Evolutionary conservation across 2,113 vertebrate species (phyloP).

Genomic region (Plecotus auritus): DNA sequence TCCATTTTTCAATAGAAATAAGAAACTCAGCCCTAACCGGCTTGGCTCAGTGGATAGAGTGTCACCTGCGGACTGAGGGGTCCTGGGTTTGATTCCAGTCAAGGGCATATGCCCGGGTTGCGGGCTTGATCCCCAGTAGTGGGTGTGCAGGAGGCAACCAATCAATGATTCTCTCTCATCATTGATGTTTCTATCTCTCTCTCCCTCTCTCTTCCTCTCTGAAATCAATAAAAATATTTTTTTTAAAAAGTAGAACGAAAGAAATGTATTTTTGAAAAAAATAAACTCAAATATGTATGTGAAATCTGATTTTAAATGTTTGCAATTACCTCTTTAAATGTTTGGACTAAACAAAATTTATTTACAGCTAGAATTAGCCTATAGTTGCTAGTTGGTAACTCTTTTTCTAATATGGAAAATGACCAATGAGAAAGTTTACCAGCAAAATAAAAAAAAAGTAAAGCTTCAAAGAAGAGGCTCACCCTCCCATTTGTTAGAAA

Average conservation of each 20-base stretch:
- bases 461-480: background rate
- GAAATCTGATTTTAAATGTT: background rate
- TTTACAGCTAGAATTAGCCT: background rate
- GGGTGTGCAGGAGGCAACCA: no score
- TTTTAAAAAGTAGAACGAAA: no score
- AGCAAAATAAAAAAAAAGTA: background rate
- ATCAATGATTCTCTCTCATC: no score
- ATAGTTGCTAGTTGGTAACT: background rate
- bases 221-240: no score
- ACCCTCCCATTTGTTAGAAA: background rate
- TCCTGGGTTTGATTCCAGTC: no score
- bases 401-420: background rate
- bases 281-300: background rate
- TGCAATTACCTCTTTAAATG: background rate
- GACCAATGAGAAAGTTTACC: background rate
- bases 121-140: no score
- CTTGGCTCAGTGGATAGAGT: no score
- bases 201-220: no score
- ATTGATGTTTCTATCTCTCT: no score
- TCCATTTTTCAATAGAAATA: background rate
- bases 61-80: no score
- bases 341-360: background rate
- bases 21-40: no score
- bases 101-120: no score
- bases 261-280: background rate